Evolutionary conservation across 2,113 vertebrate genomes (phyloP).

Genomic region (Pelecanus crispus): DNA sequence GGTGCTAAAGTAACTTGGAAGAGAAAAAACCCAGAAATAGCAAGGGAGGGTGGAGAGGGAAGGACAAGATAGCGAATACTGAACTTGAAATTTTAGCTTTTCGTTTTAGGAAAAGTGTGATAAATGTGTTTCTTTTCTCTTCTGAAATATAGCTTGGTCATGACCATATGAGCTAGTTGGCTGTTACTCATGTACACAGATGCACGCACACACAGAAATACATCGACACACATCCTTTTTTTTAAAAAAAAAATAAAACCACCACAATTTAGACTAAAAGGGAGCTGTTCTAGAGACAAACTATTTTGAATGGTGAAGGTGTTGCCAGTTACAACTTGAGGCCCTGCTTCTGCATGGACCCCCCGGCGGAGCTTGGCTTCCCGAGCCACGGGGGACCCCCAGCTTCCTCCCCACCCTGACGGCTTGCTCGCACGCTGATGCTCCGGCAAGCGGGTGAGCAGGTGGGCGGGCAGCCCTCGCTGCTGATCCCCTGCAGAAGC

Average conservation of each 20-base stretch:
- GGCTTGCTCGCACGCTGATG: neutral
- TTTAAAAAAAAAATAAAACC: neutral
- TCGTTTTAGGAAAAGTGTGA: conserved; percentile 78
- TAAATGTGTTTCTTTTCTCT: conserved; percentile 73
- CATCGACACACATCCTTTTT: conserved; percentile 41
- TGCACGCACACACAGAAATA: conserved; percentile 61
- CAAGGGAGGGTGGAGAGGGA: conserved; percentile 62
- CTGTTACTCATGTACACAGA: conserved; percentile 68
- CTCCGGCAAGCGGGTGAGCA: accelerated
- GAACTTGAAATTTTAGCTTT: conserved; percentile 77
- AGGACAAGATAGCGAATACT: conserved; percentile 70
- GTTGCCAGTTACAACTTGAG: conserved; percentile 1
- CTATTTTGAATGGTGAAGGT: neutral
- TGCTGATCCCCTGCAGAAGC: neutral
- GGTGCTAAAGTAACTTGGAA: conserved; percentile 74
- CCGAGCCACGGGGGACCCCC: neutral
- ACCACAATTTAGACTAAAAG: conserved; percentile 41
- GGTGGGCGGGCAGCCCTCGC: neutral
- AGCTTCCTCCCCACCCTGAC: neutral
- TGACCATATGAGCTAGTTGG: conserved; percentile 72
- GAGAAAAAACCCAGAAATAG: conserved; percentile 67
- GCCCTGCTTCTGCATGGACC: neutral
- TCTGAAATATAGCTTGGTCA: conserved; percentile 73
- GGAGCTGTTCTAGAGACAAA: conserved; percentile 35
- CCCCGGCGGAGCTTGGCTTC: neutral